Percentiles rank a stretch among this genome's conserved stretches.
Evolutionary conservation across 2,888 invertebrate genomes (phyloP).

Genomic region (Nemotelus pantherinus): DNA sequence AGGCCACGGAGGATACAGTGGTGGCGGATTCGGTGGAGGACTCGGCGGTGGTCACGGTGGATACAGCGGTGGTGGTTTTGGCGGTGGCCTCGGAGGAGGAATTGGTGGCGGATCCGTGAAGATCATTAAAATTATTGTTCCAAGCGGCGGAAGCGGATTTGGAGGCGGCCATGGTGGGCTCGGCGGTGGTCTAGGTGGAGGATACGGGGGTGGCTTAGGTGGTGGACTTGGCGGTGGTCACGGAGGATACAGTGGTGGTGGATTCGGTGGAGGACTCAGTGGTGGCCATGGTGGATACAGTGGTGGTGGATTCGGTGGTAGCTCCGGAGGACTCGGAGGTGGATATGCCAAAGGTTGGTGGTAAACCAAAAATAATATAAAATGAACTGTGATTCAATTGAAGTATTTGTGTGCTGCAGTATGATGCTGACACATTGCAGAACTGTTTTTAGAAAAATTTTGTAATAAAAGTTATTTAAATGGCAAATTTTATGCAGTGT

Average conservation of each 20-base stretch:
- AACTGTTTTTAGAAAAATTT: background rate
- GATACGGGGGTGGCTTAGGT: slow-evolving; percentile 14
- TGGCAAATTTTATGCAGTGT: background rate
- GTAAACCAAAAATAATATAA: background rate
- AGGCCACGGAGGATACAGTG: slow-evolving; percentile 21
- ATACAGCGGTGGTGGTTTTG: slow-evolving; percentile 28
- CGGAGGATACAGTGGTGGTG: slow-evolving; percentile 1
- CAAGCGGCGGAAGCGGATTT: slow-evolving; percentile 26
- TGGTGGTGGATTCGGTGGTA: slow-evolving; percentile 12
- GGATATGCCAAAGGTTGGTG: slow-evolving; percentile 29
- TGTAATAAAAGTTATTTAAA: background rate
- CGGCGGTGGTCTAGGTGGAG: slow-evolving; percentile 7
- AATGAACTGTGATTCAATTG: background rate
- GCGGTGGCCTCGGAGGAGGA: slow-evolving; percentile 30
- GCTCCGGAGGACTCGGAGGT: slow-evolving; percentile 11
- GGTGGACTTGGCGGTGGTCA: slow-evolving; percentile 28
- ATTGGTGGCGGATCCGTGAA: slow-evolving; percentile 22
- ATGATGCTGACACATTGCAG: background rate
- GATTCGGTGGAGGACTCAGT: slow-evolving; percentile 13
- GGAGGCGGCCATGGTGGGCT: slow-evolving; percentile 19
- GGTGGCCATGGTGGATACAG: slow-evolving; percentile 21
- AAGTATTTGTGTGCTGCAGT: background rate
- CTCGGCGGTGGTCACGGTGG: slow-evolving; percentile 24
- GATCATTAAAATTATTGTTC: slow-evolving; percentile 23
- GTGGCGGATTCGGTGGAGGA: slow-evolving; percentile 21